A percentile compares a stretch with the other conserved stretches of the same genome.
phyloP scores from a whole-genome alignment of 1,140 invertebrate species.

The Drosophila prosaltans region DNA sequence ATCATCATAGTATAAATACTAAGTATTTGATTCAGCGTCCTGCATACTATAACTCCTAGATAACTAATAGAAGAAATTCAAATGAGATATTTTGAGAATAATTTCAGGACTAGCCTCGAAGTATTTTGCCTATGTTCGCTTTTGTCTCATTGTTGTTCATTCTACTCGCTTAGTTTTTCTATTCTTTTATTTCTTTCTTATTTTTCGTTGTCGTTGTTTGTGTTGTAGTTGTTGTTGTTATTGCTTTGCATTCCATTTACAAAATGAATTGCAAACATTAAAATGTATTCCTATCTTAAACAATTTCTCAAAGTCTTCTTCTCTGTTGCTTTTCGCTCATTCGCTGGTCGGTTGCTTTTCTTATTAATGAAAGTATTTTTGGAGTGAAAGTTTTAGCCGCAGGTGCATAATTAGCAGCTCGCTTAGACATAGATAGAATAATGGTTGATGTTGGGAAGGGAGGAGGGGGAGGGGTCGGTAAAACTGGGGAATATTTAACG shows the following conservation, averaged over 20 bases:
- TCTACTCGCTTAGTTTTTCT: not conserved
- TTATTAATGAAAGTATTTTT: slow-evolving; percentile 60
- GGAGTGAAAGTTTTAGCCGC: slow-evolving; percentile 56
- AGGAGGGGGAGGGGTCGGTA: not conserved
- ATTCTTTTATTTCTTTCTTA: not conserved
- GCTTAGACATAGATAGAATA: slow-evolving; percentile 5
- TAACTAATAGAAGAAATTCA: no score
- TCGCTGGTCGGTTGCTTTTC: slow-evolving; percentile 1
- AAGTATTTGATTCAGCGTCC: no score
- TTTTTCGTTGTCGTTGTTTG: not conserved
- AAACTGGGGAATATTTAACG: slow-evolving; percentile 27
- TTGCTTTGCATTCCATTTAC: slow-evolving; percentile 48
- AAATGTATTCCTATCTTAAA: slow-evolving; percentile 26
- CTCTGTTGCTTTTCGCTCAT: not conserved
- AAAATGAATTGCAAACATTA: slow-evolving; percentile 67
- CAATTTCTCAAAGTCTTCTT: slow-evolving; percentile 26
- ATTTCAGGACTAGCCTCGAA: not conserved
- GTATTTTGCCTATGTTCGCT: not conserved
- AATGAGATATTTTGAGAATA: not conserved
- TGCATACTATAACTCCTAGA: no score
- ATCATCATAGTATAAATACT: no score
- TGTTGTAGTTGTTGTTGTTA: not conserved
- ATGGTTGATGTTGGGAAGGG: not conserved
- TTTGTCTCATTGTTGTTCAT: slow-evolving; percentile 2
- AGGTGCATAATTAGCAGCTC: slow-evolving; percentile 58